These are phyloP conservation scores for Pseudois nayaur DNA, from an alignment of 2,113 vertebrate genomes.

Conservation along the genomic window DNA sequence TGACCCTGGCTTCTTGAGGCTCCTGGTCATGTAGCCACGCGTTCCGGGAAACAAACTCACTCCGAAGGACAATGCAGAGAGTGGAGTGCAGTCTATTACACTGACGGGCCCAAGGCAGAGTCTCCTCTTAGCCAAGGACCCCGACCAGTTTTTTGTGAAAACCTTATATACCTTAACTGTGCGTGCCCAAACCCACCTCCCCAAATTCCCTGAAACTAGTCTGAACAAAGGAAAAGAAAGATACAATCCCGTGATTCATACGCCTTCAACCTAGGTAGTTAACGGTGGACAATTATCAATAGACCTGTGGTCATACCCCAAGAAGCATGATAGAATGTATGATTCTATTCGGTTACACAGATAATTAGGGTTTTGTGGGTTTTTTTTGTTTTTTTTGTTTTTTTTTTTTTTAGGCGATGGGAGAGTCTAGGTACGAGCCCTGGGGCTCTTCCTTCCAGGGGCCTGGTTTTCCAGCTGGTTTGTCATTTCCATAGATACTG, in stretches of 20 bases:
- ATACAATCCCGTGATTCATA: not conserved
- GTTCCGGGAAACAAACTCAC: not conserved
- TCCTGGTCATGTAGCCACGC: accelerated
- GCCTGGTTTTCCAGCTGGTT: not conserved
- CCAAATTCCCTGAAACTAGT: not conserved
- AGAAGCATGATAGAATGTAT: not conserved
- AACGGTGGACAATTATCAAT: not conserved
- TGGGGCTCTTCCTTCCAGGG: not conserved
- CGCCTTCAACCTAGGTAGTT: not conserved
- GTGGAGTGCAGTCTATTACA: not conserved
- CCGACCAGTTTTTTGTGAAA: not conserved
- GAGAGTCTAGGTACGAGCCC: not conserved
- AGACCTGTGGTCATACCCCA: not conserved
- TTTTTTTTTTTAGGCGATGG: not conserved
- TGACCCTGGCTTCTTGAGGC: not conserved
- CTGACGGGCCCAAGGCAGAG: accelerated
- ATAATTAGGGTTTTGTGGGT: not conserved
- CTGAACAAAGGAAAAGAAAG: not conserved
- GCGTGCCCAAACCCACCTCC: not conserved
- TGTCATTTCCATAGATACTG: not conserved
- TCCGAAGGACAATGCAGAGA: accelerated
- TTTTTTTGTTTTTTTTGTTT: not conserved
- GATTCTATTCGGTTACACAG: not conserved
- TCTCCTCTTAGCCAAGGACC: not conserved
- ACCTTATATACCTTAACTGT: not conserved